Conservation (phyloP, 1,140 invertebrate species). For the Carcinoscorpius rotundicauda region DNA sequence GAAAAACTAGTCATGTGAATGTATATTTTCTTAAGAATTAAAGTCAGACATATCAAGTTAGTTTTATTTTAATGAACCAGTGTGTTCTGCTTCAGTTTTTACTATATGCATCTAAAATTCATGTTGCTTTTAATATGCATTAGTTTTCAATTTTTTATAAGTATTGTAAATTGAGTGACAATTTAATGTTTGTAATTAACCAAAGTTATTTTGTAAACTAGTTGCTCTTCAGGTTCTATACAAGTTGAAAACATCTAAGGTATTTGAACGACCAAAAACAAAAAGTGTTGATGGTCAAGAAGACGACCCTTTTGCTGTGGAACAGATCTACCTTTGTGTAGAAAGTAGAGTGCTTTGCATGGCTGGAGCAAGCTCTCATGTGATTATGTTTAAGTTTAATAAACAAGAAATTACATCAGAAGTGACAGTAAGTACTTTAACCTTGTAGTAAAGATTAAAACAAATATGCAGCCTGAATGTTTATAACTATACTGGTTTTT, state of each 20-base stretch:
- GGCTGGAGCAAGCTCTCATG: conserved; percentile 79
- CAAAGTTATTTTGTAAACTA: background rate
- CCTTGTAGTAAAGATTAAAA: conserved; percentile 6
- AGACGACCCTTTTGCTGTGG: conserved; percentile 86
- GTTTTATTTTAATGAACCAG: too few relatives aligned
- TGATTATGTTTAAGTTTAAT: conserved; percentile 88
- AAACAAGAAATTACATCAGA: conserved; percentile 77
- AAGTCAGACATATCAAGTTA: too few relatives aligned
- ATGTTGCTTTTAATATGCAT: too few relatives aligned
- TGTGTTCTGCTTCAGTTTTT: too few relatives aligned
- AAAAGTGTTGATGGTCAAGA: conserved; percentile 41
- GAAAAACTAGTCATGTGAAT: too few relatives aligned
- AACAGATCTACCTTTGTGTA: conserved; percentile 79
- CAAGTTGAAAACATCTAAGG: conserved; percentile 92
- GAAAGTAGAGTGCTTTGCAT: conserved; percentile 82
- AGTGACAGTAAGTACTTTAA: conserved; percentile 52
- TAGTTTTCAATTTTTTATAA: background rate
- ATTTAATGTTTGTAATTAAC: background rate
- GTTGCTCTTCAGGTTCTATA: conserved; percentile 88
- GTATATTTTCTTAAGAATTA: too few relatives aligned
- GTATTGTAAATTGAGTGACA: conserved; percentile 2
- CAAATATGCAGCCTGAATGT: too few relatives aligned
- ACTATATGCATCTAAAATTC: too few relatives aligned
- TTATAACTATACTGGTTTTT: too few relatives aligned
- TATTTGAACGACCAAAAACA: conserved; percentile 60